Evolutionary conservation across 2,113 vertebrate species (phyloP), one percentile per base, ranked within the genome.

Genomic region (Cisticola juncidis): DNA sequence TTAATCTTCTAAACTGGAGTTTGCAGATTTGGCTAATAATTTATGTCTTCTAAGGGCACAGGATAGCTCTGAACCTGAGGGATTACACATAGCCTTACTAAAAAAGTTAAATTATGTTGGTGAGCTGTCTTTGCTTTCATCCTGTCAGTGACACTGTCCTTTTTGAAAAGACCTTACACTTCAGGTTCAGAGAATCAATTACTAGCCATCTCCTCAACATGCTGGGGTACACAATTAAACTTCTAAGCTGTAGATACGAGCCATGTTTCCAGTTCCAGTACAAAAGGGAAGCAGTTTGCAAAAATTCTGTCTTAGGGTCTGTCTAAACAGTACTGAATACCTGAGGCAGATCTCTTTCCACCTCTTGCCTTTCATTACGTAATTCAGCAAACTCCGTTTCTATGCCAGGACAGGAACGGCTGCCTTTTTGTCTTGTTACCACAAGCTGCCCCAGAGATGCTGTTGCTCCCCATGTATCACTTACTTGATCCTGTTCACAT

Each of bases 1-100:
- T 96, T 95, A 50, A 85, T 94, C 84, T 96, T 92, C 40, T 72
- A 80, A 95, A 62, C 42, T 14, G 23, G 44, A 73, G 20, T 88
- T 47, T 81, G 71, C 44, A 82, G 47, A 70, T 72, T 71, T 94
- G 79, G 22, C 56, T 90, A 90, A 83, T 86, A 93, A 81, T 86
- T 94, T 86, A 77, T 86, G 68, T 62, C 74, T 88, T 61, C 5
- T 66, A 71, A 48, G 51, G 70, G 58, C n/a, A 40, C 5, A 21
- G 71, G 8, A 66, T 66, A 61, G 42, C 42, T 70, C 87, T 77
- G 54, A 94, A 85, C 42, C 36, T 22, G 24, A 76, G 89, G 76
- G 36, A 80, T 38, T 72, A 31, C 31, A 50, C 6, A 15, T 20
- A 54, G 81, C 14, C 60, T 81, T 70, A 62, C 56, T 70, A 35